Percentiles rank a stretch among this genome's conserved stretches.
Evolutionary conservation across 2,888 invertebrate genomes (phyloP).

Genomic region (Octodonta nipae): DNA sequence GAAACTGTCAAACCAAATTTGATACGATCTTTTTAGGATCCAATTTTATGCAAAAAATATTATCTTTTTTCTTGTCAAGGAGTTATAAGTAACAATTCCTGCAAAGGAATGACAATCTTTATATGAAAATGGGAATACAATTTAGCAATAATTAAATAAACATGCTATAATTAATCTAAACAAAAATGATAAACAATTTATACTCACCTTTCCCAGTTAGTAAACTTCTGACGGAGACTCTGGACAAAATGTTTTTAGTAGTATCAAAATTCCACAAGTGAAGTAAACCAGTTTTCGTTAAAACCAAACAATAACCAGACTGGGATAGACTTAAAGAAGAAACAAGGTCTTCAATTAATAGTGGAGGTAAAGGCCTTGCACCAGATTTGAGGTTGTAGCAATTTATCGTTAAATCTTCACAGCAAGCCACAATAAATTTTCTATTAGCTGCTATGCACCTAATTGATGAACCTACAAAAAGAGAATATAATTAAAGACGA

Average conservation of each 20-base stretch:
- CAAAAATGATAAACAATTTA: slow-evolving; percentile 1
- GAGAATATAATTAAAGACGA: too few species aligned
- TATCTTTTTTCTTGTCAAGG: too few species aligned
- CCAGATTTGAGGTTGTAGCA: slow-evolving; percentile 43
- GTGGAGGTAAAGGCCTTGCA: slow-evolving; percentile 38
- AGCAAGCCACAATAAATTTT: slow-evolving; percentile 47
- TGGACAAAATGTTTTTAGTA: slow-evolving; percentile 38
- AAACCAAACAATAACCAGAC: slow-evolving; percentile 38
- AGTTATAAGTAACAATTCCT: too few species aligned
- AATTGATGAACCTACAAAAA: slow-evolving; percentile 48
- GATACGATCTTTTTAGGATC: too few species aligned
- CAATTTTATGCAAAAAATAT: too few species aligned
- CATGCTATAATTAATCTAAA: too few species aligned
- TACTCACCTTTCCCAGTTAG: slow-evolving; percentile 41
- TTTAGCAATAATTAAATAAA: too few species aligned
- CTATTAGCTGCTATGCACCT: slow-evolving; percentile 47
- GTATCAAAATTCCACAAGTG: slow-evolving; percentile 49
- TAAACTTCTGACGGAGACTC: slow-evolving; percentile 49
- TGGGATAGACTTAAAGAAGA: slow-evolving; percentile 43
- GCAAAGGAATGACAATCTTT: too few species aligned
- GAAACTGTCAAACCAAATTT: too few species aligned
- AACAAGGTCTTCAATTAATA: slow-evolving; percentile 44
- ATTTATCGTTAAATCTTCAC: slow-evolving; percentile 56
- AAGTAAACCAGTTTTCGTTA: slow-evolving; percentile 42
- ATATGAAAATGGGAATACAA: too few species aligned